phyloP scores from a whole-genome alignment of 2,113 vertebrate genomes.

The Gopherus evgoodei region DNA sequence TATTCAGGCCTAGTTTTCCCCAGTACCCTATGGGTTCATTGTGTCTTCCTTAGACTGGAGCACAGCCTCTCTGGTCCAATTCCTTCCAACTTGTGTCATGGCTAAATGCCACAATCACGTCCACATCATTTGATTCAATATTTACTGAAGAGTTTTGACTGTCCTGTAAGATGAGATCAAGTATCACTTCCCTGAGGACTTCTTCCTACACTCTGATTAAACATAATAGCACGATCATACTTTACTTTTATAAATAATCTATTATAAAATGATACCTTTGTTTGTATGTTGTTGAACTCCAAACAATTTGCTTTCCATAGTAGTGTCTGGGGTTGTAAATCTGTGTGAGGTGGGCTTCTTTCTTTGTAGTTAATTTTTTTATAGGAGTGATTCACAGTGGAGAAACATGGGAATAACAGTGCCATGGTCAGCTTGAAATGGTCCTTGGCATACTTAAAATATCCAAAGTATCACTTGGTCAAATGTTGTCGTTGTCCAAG shows the following conservation, averaged over 20 bases:
- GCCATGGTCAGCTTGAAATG: fast-evolving
- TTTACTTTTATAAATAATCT: neutral
- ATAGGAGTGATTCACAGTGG: neutral
- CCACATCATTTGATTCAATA: neutral
- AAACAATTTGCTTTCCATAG: neutral
- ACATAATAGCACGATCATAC: neutral
- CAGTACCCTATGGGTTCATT: neutral
- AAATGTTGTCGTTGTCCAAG: neutral
- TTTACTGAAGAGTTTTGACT: neutral
- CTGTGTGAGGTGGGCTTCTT: fast-evolving
- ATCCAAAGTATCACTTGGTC: neutral
- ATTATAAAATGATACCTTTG: neutral
- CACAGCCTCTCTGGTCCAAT: neutral
- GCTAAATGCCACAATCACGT: neutral
- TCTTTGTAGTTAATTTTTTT: neutral
- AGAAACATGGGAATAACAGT: fast-evolving
- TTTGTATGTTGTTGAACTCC: neutral
- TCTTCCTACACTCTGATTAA: neutral
- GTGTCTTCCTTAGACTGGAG: neutral
- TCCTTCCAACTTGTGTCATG: neutral
- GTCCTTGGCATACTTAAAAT: fast-evolving
- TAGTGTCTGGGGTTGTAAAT: neutral
- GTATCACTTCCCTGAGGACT: neutral
- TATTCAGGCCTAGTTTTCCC: neutral
- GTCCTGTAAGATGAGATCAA: fast-evolving